Base-by-base conservation (phyloP, 2,797 vertebrate genomes). In the Galagoides demidoff region DNA sequence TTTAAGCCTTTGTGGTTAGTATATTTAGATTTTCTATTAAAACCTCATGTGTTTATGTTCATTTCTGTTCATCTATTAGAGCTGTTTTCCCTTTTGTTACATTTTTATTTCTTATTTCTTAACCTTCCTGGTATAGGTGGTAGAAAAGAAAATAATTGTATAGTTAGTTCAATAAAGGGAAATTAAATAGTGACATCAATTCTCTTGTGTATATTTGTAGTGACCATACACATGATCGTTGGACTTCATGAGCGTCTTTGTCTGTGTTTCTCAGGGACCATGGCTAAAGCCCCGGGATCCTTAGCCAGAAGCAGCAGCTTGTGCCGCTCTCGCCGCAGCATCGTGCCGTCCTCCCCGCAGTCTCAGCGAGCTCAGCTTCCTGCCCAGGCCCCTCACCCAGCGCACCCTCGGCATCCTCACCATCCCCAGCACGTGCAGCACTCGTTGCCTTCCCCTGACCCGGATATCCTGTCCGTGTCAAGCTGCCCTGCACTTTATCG, bases 391-490 rank as follows among this genome's bases (percentile, higher is more conserved):
- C 74, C 96, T 0, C 94, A 85, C n/a, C 31, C 94, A 0, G 11
- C 96, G 76, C 97, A 99, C 63, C 98, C 99, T 0, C 97, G 99
- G 96, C 99, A 99, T 94, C 99, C 99, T 16, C 98, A 99, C 7
- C 99, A 99, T 92, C 99, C 99, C 7, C 97, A 95, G n/a, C 99
- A 97, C 66, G 13, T 96, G 0, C 98, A 96, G 96, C 97, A 99
- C 79, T 98, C 99, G 0, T 92, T 99, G 96, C 99, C 99, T 96
- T 99, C 99, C 64, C 98, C 99, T 0, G 99, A 99, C 97, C 99
- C 99, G 4, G 99, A 99, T 98, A 99, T 99, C 98, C 99, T 99
- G 76, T 99, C 99, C 55, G 99, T 99, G 99, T 99, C 99, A 27
- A 99, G 99, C 97, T 99, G 99, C 85, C 98, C 99, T 87, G 99